Evolutionary conservation across 2,113 vertebrate genomes (phyloP), one percentile per base, ranked within the genome.

Genomic region (Scortum barcoo): DNA sequence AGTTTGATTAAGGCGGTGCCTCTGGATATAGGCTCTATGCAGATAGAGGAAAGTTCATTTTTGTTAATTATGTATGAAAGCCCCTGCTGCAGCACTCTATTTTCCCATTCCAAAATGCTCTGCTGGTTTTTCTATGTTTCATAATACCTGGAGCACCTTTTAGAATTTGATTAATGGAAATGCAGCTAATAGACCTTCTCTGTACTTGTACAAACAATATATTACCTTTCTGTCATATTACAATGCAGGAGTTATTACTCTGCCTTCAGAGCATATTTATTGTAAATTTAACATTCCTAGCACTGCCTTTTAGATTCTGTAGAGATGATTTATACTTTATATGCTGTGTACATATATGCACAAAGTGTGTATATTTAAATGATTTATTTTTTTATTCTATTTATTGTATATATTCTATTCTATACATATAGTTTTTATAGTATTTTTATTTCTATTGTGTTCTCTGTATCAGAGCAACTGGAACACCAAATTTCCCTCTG

Each of bases 31-130:
- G 78, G 83, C 83, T 67, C 86, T 75, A 84, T 91, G 84, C 86
- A 91, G 88, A 93, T 88, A 81, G 71, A 86, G 75, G 76, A 88
- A 90, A 91, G 90, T 87, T 89, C 85, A 91, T 80, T 89, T 82
- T 74, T 88, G 88, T 91, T 93, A 93, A 93, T 93, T 93, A 93
- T 94, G 87, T 80, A 92, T 90, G 87, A 91, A 82, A 76, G 83
- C 74, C 80, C 66, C 68, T 83, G 86, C 85, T 71, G 84, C 88
- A 74, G 80, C 80, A 51, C 83, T 87, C 77, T 76, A 50, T 46
- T 72, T 85, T 81, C 80, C 46, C 73, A 51, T 85, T 86, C 65
- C 63, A 88, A 89, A 89, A 87, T 44, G 70, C 81, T 66, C 67
- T 63, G 22, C 48, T 58, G 81, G 71, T 85, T 83, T 90, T 89